Base-by-base conservation (phyloP, 2,797 vertebrate genomes). In the Cirrhinus molitorella region DNA sequence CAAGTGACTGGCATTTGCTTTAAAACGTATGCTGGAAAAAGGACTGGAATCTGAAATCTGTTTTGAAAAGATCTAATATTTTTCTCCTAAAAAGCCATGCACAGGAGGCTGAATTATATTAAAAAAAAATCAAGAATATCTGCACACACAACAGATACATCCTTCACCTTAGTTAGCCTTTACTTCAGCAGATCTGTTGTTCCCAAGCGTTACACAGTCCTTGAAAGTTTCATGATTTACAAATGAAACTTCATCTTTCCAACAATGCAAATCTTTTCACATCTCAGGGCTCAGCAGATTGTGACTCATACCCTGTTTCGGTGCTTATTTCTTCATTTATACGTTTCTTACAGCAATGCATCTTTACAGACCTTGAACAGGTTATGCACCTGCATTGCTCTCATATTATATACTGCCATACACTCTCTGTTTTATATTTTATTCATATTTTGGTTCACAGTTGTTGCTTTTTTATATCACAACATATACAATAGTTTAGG, bases 211-310 rank as follows among this genome's bases (percentile, higher is more conserved):
- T 53, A 31, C 34, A 49, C 21, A 67, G 63, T 40, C 77, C 77
- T 67, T 79, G 76, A 66, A 79, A 79, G 63, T 79, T 55, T 67
- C 4, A 23, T 8, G 63, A 37, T 53, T 67, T 67, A 79, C 31
- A 66, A 79, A 67, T 53, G 3, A 79, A 79, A 19, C 61, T 67
- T 63, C 23, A 68, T 55, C 40, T 73, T 55, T 57, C 34, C 34
- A 67, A 43, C 34, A 31, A 40, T 23, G 11, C 40, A 83, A 31
- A 76, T 31, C 6, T 77, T 70, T 59, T 78, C 43, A 83, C 40
- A 78, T 70, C 81, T 83, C 81, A 83, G 81, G 81, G 81, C 75
- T 80, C 66, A 5, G 51, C n/a, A 45, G 37, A 70, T 78, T 37
- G 65, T 71, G 81, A 77, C 28, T 78, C 74, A 78, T 57, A 59